These are phyloP conservation scores for Arion vulgaris DNA, from an alignment of 1,140 invertebrate species.

Conservation along the genomic window DNA sequence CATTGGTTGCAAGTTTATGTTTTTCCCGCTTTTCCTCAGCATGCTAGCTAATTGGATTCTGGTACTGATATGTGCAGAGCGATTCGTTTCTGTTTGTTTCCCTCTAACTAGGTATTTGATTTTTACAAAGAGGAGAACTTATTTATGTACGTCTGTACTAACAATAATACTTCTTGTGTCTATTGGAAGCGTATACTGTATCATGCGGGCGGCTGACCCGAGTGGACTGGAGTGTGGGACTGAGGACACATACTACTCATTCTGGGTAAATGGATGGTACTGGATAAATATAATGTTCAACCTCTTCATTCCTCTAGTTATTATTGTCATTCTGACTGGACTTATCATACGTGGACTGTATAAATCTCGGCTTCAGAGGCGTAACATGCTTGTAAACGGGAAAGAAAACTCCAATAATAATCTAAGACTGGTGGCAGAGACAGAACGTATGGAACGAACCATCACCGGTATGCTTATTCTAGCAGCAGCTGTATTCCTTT, in stretches of 20 bases:
- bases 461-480: slow-evolving; percentile 46
- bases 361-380: slow-evolving; percentile 2
- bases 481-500: slow-evolving; percentile 40
- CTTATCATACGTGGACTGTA: slow-evolving; percentile 38
- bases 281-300: slow-evolving; percentile 36
- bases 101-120: slow-evolving; percentile 49
- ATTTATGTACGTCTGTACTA: slow-evolving; percentile 35
- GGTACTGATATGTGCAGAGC: slow-evolving; percentile 57
- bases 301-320: slow-evolving; percentile 29
- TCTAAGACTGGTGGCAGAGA: not conserved
- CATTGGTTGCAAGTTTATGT: slow-evolving; percentile 40
- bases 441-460: slow-evolving; percentile 27
- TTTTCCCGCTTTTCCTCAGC: slow-evolving; percentile 18
- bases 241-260: not conserved
- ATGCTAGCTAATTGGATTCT: slow-evolving; percentile 58
- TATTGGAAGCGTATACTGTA: slow-evolving; percentile 35
- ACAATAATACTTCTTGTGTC: slow-evolving; percentile 39
- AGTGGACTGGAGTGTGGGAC: not conserved
- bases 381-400: not conserved
- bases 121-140: slow-evolving; percentile 47
- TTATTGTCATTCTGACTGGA: slow-evolving; percentile 34
- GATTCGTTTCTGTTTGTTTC: slow-evolving; percentile 58
- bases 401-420: not conserved
- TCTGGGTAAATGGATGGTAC: slow-evolving; percentile 16
- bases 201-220: slow-evolving; percentile 32